Conservation (phyloP, 2,888 invertebrate genomes). For the Aproaerema taeniolella region DNA sequence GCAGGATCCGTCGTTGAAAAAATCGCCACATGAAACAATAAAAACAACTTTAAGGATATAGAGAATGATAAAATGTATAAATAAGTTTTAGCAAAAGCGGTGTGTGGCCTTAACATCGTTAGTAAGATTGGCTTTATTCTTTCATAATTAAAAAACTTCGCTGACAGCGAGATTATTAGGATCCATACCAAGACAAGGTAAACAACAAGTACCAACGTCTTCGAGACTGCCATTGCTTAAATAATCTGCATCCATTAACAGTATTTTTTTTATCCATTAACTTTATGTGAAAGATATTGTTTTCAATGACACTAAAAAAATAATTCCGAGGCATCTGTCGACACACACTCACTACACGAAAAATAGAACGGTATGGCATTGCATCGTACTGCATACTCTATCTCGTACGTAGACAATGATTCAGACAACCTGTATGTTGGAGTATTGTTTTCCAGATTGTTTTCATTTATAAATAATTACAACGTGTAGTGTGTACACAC, state of each 20-base stretch:
- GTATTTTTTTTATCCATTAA: slow-evolving; percentile 1
- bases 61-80: no score
- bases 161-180: no score
- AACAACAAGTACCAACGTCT: slow-evolving; percentile 64
- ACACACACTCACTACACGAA: slow-evolving; percentile 38
- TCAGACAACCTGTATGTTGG: slow-evolving; percentile 51
- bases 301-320: slow-evolving; percentile 22
- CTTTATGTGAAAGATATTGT: neutral
- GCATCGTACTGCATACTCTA: slow-evolving; percentile 42
- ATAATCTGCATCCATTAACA: slow-evolving; percentile 52
- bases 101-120: no score
- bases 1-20: slow-evolving; percentile 25
- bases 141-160: neutral
- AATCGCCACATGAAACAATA: slow-evolving; percentile 69
- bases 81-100: no score
- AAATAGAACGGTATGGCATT: slow-evolving; percentile 37
- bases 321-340: slow-evolving; percentile 29
- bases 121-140: no score
- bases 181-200: slow-evolving; percentile 59
- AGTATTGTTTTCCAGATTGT: slow-evolving; percentile 63
- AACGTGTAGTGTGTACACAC: slow-evolving; percentile 38
- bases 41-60: no score
- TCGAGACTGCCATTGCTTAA: slow-evolving; percentile 59
- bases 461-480: slow-evolving; percentile 46
- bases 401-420: slow-evolving; percentile 47